A percentile compares a stretch with the other conserved stretches of the same genome.
Conservation (phyloP, 2,113 vertebrate species). For the Tachysurus vachellii region DNA sequence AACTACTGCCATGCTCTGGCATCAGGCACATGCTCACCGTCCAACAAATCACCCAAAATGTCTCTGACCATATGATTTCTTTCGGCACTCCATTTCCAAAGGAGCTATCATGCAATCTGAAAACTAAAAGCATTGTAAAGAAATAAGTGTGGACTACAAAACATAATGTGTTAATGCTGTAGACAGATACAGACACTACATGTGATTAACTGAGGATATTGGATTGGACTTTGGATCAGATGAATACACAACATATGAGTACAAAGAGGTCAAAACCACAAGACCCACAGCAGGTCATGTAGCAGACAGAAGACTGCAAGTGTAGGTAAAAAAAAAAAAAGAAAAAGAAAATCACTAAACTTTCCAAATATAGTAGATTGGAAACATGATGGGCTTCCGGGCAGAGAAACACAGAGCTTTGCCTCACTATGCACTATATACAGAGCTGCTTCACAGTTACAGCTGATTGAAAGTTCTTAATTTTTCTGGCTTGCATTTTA, state of each 20-base stretch:
- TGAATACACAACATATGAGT: not conserved
- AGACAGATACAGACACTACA: not conserved
- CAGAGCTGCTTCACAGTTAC: not conserved
- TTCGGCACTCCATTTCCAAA: constrained; percentile 22
- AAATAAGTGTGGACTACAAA: not conserved
- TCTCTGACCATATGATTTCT: constrained; percentile 29
- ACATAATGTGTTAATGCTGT: not conserved
- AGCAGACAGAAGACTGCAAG: not conserved
- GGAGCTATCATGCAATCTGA: constrained; percentile 11
- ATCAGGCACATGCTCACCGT: constrained; percentile 17
- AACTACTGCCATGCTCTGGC: constrained; percentile 35
- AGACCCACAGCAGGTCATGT: not conserved
- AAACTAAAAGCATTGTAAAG: not conserved
- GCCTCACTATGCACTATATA: not conserved
- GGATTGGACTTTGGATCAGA: not conserved
- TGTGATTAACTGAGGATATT: not conserved
- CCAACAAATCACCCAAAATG: constrained; percentile 45
- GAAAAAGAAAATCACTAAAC: not conserved
- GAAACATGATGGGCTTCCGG: not conserved
- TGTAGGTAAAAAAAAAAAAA: not conserved
- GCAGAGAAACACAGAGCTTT: not conserved
- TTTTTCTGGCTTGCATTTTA: not conserved
- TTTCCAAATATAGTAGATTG: not conserved
- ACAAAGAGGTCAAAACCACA: not conserved
- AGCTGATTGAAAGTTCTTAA: not conserved